Evolutionary conservation across 2,797 vertebrate genomes (phyloP).

Genomic region (Sebastes aleutianus): DNA sequence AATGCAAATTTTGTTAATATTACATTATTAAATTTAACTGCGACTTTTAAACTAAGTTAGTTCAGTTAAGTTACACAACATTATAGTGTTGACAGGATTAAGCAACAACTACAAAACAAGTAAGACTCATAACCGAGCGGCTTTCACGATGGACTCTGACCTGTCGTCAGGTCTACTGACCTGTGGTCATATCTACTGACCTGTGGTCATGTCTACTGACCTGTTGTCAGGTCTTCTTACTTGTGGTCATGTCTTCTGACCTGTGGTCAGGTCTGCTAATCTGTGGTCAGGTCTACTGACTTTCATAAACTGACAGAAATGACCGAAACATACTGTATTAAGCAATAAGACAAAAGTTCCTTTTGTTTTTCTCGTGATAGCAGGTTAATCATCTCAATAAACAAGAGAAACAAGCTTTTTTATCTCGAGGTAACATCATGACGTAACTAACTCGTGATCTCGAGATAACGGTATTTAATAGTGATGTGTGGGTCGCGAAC

Average conservation of each 20-base stretch:
- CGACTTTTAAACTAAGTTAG: too few relatives aligned
- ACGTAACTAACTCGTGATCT: too few relatives aligned
- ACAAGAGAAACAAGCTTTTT: too few relatives aligned
- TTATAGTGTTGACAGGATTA: too few relatives aligned
- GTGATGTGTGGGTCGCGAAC: too few relatives aligned
- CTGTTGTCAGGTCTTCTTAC: accelerated
- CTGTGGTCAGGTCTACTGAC: not conserved
- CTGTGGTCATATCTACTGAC: accelerated
- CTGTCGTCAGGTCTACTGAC: not conserved
- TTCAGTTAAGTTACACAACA: too few relatives aligned
- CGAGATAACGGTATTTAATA: too few relatives aligned
- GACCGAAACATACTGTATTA: too few relatives aligned
- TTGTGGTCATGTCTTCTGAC: accelerated
- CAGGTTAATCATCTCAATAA: too few relatives aligned
- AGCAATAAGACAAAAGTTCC: too few relatives aligned
- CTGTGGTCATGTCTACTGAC: not conserved
- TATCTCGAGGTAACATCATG: too few relatives aligned
- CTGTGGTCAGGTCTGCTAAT: accelerated
- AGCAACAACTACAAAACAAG: not conserved
- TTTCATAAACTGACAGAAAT: not conserved
- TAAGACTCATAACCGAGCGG: not conserved
- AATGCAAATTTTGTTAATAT: not conserved
- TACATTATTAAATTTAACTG: not conserved
- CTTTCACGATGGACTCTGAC: not conserved
- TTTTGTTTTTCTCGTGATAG: too few relatives aligned